Conservation (phyloP, 1,140 invertebrate species). For the Mamestra configurata region DNA sequence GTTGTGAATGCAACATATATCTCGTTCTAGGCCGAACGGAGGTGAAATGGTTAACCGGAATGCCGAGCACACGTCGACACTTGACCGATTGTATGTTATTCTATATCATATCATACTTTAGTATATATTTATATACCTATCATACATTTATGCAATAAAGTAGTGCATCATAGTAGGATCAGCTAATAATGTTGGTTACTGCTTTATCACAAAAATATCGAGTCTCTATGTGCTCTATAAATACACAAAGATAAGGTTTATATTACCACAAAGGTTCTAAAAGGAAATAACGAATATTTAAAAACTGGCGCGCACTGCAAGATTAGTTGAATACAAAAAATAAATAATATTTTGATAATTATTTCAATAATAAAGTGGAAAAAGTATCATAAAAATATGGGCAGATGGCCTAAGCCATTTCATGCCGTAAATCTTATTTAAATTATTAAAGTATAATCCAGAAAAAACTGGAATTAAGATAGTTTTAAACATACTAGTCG, state of each 20-base stretch:
- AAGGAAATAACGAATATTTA: not conserved
- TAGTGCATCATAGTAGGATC: constrained; percentile 9
- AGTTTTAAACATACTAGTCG: too few relatives aligned
- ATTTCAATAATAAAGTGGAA: too few relatives aligned
- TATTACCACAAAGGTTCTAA: not conserved
- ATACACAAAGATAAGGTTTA: not conserved
- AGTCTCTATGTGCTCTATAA: constrained; percentile 17
- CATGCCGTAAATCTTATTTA: too few relatives aligned
- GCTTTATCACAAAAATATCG: not conserved
- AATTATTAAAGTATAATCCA: too few relatives aligned
- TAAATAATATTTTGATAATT: too few relatives aligned
- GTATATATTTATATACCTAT: constrained; percentile 63
- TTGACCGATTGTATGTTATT: constrained; percentile 86
- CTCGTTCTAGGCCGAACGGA: constrained; percentile 85
- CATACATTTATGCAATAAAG: constrained; percentile 52
- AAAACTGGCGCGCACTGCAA: not conserved
- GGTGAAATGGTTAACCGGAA: constrained; percentile 86
- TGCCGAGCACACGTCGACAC: constrained; percentile 84
- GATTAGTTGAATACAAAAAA: too few relatives aligned
- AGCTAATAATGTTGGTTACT: constrained; percentile 43
- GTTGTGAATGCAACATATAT: constrained; percentile 73
- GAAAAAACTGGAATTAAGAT: too few relatives aligned
- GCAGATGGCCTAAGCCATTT: too few relatives aligned
- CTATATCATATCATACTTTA: constrained; percentile 62
- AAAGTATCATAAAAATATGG: too few relatives aligned